Base-by-base conservation (phyloP, 2,113 vertebrate species). In the Silurus asotus region DNA sequence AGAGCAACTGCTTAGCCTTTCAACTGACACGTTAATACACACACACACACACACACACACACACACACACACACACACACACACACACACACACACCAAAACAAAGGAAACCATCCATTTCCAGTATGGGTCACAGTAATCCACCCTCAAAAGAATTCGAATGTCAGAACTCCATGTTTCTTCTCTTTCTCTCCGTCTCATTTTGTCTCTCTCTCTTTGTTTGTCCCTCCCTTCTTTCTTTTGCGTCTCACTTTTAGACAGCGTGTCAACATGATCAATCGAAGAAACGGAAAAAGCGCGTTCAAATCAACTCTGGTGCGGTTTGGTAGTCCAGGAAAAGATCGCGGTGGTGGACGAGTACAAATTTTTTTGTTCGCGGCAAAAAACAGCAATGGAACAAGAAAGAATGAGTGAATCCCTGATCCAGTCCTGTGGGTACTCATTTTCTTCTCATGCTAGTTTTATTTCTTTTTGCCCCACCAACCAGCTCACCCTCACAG, bases 1-100 rank as follows among this genome's bases (percentile, higher is more conserved):
- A 62, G 78, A 62, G 78, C 28, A 37, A 78, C 8, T 15, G 25
- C 55, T 58, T 78, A 58, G 53, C 78, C 56, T 62, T 81, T 81
- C 58, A 62, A 81, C 45, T 81, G 53, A 78, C 76, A 58, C 53
- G 14, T 78, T 78, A 78, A 51, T 3, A 78, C 78, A 81, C 58
- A 81, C 56, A 58, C 53, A 28, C 74, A 55, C 49, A 55, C 14
- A 28, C 64, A 28, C 64, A 37, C 25, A 28, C 65, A 67, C 64
- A 67, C 37, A 72, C 67, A 70, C 28, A 70, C 28, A 70, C 55
- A 56, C 55, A 56, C 62, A 64, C 62, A 64, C 72, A 53, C 72
- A 28, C n/a, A 56, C 14, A 17, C 56, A 37, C 28, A 37, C 28
- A 37, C 28, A 37, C 28, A 37, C 28, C 58, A 19, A 80, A 81